A percentile compares a stretch with the other conserved stretches of the same genome.
Conservation (phyloP, 2,797 vertebrate genomes). For the Urocyon cinereoargenteus region DNA sequence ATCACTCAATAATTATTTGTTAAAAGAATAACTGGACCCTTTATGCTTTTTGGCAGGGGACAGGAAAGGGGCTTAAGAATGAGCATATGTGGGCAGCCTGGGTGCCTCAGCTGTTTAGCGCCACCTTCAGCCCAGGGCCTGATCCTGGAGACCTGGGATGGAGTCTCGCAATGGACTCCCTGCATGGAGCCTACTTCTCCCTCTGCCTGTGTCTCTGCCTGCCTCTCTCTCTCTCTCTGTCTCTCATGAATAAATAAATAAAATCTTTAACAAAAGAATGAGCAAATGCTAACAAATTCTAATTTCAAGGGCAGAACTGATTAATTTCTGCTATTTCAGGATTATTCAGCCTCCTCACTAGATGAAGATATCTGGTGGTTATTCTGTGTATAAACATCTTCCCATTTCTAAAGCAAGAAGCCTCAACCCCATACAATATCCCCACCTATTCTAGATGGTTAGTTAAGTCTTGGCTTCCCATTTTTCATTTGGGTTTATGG, state of each 20-base stretch:
- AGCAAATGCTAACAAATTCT: not conserved
- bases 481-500: constrained; percentile 13
- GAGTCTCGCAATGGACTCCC: too few relatives aligned
- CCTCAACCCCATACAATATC: not conserved
- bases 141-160: too few relatives aligned
- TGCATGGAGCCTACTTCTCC: too few relatives aligned
- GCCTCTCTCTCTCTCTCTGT: too few relatives aligned
- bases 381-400: not conserved
- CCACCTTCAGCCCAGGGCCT: too few relatives aligned
- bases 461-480: not conserved
- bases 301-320: not conserved
- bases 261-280: not conserved
- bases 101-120: too few relatives aligned
- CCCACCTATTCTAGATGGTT: not conserved
- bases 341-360: not conserved
- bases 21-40: not conserved
- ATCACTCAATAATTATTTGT: not conserved
- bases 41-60: not conserved
- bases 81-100: not conserved
- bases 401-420: not conserved
- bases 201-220: too few relatives aligned
- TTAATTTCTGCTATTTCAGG: not conserved
- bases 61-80: not conserved
- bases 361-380: not conserved
- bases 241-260: too few relatives aligned